Evolutionary conservation across 2,797 vertebrate species (phyloP), one percentile per base, ranked within the genome.

Genomic region (Pipistrellus nathusii): DNA sequence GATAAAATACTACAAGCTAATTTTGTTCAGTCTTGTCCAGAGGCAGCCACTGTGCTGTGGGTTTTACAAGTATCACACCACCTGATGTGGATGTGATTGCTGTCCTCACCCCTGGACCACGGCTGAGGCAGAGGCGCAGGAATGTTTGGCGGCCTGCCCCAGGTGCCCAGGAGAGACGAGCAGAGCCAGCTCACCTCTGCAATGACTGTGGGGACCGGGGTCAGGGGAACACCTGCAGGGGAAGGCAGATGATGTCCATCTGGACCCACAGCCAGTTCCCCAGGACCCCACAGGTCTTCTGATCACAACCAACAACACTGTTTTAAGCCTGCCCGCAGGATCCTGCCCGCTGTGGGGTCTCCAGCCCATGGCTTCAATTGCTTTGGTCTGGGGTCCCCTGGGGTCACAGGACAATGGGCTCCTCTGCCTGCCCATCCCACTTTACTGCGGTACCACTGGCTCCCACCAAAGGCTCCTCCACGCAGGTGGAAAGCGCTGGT

Each of bases 191-290:
- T 18, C 8, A 3, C 0, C 13, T 72, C 38, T 23, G 13, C 85
- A 38, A 6, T 3, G 35, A 78, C 18, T 17, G 1, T 17, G 8
- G 21, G 41, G 75, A 32, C 32, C 64, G 11, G 12, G 25, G 25
- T 20, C 0, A 0, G 48, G 30, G 55, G 48, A 21, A 27, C 11
- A 8, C n/a, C 35, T 20, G 0, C 1, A 15, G 48, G 23, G 30
- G 20, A 32, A 62, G 41, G 17, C 1, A 1, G 46, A 10, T 14
- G 23, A 27, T 13, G 30, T 15, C 55, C 17, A 1, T 18, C 4
- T 30, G 44, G n/a, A 4, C 27, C 48, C 48, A 8, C 48, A 18
- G 71, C 21, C 12, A 12, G n/a, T 51, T 81, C 59, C 64, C 0
- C 1, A 46, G n/a, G 69, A 9, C 38, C 8, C 68, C n/a, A 0